Conservation (phyloP, 2,113 vertebrate genomes). For the Anser brachyrhynchus region DNA sequence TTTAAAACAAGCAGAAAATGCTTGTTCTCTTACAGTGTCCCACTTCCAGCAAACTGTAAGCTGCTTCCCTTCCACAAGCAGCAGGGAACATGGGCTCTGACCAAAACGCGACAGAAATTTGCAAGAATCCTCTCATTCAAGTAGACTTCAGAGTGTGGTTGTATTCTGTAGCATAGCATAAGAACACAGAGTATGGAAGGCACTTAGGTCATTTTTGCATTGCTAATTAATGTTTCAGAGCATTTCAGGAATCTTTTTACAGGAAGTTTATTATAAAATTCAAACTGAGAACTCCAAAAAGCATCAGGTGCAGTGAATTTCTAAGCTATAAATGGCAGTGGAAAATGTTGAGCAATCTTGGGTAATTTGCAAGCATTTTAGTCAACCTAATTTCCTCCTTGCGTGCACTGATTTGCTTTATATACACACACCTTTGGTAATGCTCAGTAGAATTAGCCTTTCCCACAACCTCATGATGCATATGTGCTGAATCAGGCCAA, state of each 20-base stretch:
- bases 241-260: neutral
- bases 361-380: neutral
- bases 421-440: neutral
- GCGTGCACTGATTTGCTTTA: neutral
- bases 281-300: neutral
- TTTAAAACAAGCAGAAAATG: neutral
- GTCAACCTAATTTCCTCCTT: neutral
- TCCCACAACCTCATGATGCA: neutral
- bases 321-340: neutral
- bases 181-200: neutral
- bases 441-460: neutral
- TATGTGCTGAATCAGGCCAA: slow-evolving; percentile 58
- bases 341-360: neutral
- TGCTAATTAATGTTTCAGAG: neutral
- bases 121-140: neutral
- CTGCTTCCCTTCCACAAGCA: neutral
- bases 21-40: neutral
- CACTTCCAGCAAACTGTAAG: neutral
- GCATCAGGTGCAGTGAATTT: neutral
- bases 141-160: neutral
- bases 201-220: neutral
- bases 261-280: neutral
- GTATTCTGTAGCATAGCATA: too few species aligned
- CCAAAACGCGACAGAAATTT: neutral
- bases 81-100: fast-evolving